Base-by-base conservation (phyloP, 2,888 invertebrate species). In the Diaphora mendica region DNA sequence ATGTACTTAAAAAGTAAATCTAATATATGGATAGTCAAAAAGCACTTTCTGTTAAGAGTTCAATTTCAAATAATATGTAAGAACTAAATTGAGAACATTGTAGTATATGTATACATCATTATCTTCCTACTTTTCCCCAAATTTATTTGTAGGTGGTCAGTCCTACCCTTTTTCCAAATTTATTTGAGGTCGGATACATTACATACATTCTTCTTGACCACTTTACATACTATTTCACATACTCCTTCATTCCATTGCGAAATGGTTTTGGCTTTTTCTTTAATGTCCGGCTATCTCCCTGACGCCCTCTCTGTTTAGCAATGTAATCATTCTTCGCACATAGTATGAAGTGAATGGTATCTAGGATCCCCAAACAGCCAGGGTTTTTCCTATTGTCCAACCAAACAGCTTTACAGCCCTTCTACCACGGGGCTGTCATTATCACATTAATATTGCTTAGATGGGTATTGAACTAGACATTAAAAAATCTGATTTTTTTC, bases 1-100 rank as follows among this genome's bases (percentile, higher is more conserved):
- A 85, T 90, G 91, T 92, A 92, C 92, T 92, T 92, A 92, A 91
- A 87, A 79, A 87, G 85, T 87, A 85, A 77, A 83, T 77, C 66
- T 76, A 77, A 77, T 79, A 77, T 79, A 71, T 55, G 23, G 51
- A 55, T 55, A 55, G n/a, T 55, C 51, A n/a, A n/a, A 55, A 55
- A n/a, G 51, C 51, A 55, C 51, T 55, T 55, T 55, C 51, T 55
- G 51, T 88, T 86, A 79, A 74, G 86, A 87, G 86, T 85, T 74
- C 74, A 73, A 81, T 82, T 81, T 79, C 77, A 76, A 35, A 66
- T 72, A 74, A 78, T 39, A 42, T 67, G 67, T 74, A 69, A 26
- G 80, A 78, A 80, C 75, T 78, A 78, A 80, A 72, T 69, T 82
- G 77, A 77, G 68, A 70, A 77, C 79, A 73, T 65, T 76, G 68